Conservation (phyloP, 2,888 invertebrate genomes). For the Pristionchus mayeri region DNA sequence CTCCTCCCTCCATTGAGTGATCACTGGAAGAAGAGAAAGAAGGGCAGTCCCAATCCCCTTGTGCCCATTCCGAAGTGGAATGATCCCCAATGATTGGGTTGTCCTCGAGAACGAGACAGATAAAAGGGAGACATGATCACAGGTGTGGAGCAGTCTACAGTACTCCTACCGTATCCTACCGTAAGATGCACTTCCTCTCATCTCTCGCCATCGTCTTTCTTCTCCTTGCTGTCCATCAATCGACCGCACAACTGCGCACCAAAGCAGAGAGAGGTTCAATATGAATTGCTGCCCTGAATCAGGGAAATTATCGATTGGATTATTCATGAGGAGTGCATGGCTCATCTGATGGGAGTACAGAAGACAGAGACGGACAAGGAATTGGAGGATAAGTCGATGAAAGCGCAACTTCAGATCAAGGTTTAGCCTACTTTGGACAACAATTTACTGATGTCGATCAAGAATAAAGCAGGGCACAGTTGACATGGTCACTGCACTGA, state of each 20-base stretch:
- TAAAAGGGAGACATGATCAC: not conserved
- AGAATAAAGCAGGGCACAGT: too few species aligned
- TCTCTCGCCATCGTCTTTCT: not conserved
- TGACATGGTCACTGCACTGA: too few species aligned
- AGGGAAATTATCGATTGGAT: not conserved
- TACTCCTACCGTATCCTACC: not conserved
- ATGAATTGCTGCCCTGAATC: not conserved
- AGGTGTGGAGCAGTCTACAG: not conserved
- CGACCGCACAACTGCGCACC: not conserved
- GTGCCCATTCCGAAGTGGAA: not conserved
- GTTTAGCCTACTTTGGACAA: too few species aligned
- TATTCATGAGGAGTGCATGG: too few species aligned
- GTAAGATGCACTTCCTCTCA: not conserved
- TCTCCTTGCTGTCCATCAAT: not conserved
- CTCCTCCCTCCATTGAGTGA: not conserved
- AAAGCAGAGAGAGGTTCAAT: not conserved
- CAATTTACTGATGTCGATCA: too few species aligned
- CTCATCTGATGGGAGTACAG: too few species aligned
- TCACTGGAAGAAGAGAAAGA: not conserved
- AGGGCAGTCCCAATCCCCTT: not conserved
- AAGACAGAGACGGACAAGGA: too few species aligned
- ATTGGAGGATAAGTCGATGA: too few species aligned
- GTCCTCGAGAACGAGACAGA: not conserved
- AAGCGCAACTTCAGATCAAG: too few species aligned
- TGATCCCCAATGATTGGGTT: not conserved